A percentile compares a stretch with the other conserved stretches of the same genome.
Evolutionary conservation across 2,888 invertebrate species (phyloP).

Genomic region (Atrina japonica): DNA sequence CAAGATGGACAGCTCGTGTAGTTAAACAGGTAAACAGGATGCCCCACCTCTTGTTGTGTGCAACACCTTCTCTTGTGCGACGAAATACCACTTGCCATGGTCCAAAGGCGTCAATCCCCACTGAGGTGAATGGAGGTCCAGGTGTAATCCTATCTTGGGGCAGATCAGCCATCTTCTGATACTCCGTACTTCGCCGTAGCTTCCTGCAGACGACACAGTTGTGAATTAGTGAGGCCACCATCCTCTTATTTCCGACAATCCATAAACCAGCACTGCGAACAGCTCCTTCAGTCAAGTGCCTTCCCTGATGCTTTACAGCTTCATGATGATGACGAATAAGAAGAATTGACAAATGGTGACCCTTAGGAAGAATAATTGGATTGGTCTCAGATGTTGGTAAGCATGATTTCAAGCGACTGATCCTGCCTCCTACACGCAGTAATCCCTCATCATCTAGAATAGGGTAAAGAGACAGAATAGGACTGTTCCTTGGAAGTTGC

Average conservation of each 20-base stretch:
- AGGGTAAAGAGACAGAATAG: conserved; percentile 1
- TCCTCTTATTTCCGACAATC: too few species aligned
- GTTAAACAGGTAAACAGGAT: conserved; percentile 49
- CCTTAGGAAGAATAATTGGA: conserved; percentile 3
- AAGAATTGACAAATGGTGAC: too few species aligned
- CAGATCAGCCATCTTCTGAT: too few species aligned
- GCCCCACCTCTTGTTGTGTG: conserved; percentile 48
- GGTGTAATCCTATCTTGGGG: too few species aligned
- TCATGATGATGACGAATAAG: too few species aligned
- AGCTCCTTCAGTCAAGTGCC: too few species aligned
- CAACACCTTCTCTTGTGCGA: conserved; percentile 44
- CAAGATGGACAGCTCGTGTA: conserved; percentile 50
- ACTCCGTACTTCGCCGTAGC: too few species aligned
- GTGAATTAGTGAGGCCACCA: too few species aligned
- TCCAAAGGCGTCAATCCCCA: conserved; percentile 49
- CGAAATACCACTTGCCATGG: conserved; percentile 47
- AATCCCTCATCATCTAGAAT: conserved; percentile 3
- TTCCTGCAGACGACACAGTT: too few species aligned
- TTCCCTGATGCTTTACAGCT: too few species aligned
- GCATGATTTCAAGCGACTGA: neutral
- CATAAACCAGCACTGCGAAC: too few species aligned
- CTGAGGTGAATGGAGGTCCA: conserved; percentile 47
- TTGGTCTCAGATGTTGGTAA: conserved; percentile 13
- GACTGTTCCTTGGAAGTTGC: conserved; percentile 7
- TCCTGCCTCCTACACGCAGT: neutral